Evolutionary conservation across 2,888 invertebrate genomes (phyloP).

Genomic region (Xanthorhoe spadicearia): DNA sequence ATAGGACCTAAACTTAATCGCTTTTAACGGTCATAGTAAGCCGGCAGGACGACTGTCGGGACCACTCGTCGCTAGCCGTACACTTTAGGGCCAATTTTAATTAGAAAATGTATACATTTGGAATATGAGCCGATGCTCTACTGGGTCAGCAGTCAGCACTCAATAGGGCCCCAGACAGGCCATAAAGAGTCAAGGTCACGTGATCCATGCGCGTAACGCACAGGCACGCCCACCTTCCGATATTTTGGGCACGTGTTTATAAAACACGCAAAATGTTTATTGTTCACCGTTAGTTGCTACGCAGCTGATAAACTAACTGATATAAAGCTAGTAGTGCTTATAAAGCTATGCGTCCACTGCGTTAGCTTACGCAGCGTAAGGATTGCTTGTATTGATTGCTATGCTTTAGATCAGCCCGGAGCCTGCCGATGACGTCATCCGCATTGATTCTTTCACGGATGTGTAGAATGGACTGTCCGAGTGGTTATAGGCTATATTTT

Average conservation of each 20-base stretch:
- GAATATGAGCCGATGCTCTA: neutral
- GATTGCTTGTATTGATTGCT: too few species aligned
- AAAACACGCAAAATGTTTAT: conserved; percentile 22
- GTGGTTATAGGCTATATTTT: too few species aligned
- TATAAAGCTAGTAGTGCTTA: conserved; percentile 13
- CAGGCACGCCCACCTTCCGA: conserved; percentile 20
- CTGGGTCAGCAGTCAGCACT: neutral
- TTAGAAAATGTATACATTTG: neutral
- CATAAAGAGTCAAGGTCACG: conserved; percentile 39
- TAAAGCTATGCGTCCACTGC: too few species aligned
- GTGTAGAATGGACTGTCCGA: too few species aligned
- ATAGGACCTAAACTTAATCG: too few species aligned
- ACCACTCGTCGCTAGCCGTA: too few species aligned
- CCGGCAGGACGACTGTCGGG: too few species aligned
- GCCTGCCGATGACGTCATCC: too few species aligned
- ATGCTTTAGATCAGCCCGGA: too few species aligned
- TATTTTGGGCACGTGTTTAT: conserved; percentile 31
- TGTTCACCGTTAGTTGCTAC: conserved; percentile 8
- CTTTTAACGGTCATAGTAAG: too few species aligned
- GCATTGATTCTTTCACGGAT: too few species aligned
- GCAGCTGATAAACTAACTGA: conserved; percentile 4
- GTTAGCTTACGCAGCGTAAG: too few species aligned
- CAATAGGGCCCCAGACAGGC: conserved; percentile 27
- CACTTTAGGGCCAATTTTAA: neutral
- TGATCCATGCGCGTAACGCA: conserved; percentile 20